Base-by-base conservation (phyloP, 92 coral and sea anemone genomes). In the Nematostella vectensis region DNA sequence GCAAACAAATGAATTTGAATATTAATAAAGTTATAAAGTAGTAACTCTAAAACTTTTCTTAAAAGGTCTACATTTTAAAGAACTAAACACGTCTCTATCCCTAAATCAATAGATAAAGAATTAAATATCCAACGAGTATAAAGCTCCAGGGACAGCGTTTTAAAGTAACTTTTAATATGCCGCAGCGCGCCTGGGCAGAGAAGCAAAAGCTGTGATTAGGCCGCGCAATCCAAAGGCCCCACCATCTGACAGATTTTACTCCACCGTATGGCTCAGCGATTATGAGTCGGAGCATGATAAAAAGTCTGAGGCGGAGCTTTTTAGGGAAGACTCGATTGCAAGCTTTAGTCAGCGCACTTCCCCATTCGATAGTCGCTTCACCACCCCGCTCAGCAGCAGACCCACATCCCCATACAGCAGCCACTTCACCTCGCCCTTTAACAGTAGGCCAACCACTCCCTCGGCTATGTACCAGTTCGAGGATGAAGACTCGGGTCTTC, bases 201-300 rank as follows among this genome's bases (percentile, higher is more conserved):
- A 86, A 59, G 88, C 71, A 77, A 82, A 87, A 83, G 86, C 72
- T 68, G 88, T 78, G 73, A 69, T 85, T 80, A 50, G 84, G 76
- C 75, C 74, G 66, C 82, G 69, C 63, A 85, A 80, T 70, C 77
- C 88, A 69, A 80, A 80, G 72, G 67, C 83, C 47, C 50, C 68
- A 62, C 72, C 94, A 59, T 70, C 85, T 47, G 78, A 93, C 79
- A 93, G 76, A 82, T 93, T 93, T 93, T 93, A 93, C 67, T 87
- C 99, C 26, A 93, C 99, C 51, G 99, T 93, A 69, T 93, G 99
- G 99, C 91, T 93, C 45, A 93, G 99, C 61, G 99, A 93, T 63
- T 93, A 82, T 61, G 99, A 93, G 55, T 93, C 87, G 17, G 94
- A 88, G 70, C 76, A 65, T 23, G 99, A 93, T 27, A 93, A 75